phyloP scores from a whole-genome alignment of 2,797 vertebrate species.

The Discoglossus pictus region DNA sequence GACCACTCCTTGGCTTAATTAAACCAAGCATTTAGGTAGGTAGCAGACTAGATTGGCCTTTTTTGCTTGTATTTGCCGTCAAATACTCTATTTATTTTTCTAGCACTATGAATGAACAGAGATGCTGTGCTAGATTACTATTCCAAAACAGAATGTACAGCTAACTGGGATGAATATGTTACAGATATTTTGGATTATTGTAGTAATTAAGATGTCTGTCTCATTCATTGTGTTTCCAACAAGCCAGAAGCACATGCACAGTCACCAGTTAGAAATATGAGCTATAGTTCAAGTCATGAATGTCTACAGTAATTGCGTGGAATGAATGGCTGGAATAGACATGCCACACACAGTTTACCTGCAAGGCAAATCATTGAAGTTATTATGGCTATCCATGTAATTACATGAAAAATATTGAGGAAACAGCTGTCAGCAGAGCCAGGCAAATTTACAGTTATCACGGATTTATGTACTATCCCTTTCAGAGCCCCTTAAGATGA shows the following conservation, averaged over 20 bases:
- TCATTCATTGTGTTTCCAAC: background rate
- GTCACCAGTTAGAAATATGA: conserved; percentile 17
- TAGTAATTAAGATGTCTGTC: no score
- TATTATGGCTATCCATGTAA: conserved; percentile 26
- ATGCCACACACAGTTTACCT: conserved; percentile 49
- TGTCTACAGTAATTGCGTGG: conserved; percentile 13
- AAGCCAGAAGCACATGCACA: conserved; percentile 3
- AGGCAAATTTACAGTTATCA: conserved; percentile 6
- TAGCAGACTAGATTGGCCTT: no score
- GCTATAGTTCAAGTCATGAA: background rate
- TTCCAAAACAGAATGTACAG: no score
- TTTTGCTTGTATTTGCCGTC: no score
- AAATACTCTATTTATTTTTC: no score
- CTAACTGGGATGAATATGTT: no score
- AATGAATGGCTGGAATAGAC: conserved; percentile 2
- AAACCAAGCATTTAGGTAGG: no score
- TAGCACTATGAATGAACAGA: no score
- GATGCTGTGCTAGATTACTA: no score
- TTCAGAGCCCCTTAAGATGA: background rate
- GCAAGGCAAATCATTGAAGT: conserved; percentile 22
- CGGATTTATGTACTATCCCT: conserved; percentile 23
- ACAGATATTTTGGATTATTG: no score
- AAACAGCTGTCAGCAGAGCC: conserved; percentile 40
- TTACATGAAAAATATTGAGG: conserved; percentile 42
- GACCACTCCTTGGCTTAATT: no score